Evolutionary conservation across 2,113 vertebrate species (phyloP).

Genomic region (Paracyprichromis sp.): DNA sequence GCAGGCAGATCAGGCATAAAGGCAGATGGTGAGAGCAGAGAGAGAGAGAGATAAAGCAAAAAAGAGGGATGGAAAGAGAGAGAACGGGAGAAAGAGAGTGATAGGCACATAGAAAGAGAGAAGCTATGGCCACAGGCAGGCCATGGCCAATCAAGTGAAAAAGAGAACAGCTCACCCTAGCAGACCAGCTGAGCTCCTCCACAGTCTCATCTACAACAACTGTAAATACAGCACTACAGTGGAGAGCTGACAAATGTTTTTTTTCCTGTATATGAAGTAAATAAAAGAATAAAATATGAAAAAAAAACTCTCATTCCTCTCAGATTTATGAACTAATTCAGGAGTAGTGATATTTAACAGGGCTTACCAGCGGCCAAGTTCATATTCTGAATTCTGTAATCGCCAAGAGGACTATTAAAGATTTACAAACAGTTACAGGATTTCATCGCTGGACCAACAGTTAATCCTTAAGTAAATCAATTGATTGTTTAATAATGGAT

Average conservation of each 20-base stretch:
- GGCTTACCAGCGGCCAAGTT: background rate
- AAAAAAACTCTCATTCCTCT: background rate
- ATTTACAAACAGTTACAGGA: background rate
- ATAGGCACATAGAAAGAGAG: background rate
- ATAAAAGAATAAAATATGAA: background rate
- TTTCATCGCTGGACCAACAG: background rate
- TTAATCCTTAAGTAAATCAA: background rate
- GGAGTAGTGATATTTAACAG: background rate
- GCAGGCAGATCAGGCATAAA: conserved; percentile 51
- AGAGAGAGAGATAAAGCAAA: conserved; percentile 14
- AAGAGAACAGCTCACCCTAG: conserved; percentile 33
- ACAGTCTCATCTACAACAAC: background rate
- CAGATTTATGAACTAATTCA: background rate
- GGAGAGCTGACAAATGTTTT: background rate
- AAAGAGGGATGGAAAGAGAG: background rate
- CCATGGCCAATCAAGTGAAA: conserved; percentile 54
- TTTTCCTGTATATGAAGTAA: background rate
- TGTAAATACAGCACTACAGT: conserved; percentile 20
- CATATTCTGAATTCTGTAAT: background rate
- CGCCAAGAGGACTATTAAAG: background rate
- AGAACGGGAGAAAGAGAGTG: background rate
- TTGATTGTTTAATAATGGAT: background rate
- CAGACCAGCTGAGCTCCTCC: conserved; percentile 56
- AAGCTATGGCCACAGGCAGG: conserved; percentile 48
- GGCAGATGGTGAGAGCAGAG: conserved; percentile 50